These are phyloP conservation scores for Ascidia mentula DNA, from an alignment of 23 tunicate genomes.

Conservation along the genomic window DNA sequence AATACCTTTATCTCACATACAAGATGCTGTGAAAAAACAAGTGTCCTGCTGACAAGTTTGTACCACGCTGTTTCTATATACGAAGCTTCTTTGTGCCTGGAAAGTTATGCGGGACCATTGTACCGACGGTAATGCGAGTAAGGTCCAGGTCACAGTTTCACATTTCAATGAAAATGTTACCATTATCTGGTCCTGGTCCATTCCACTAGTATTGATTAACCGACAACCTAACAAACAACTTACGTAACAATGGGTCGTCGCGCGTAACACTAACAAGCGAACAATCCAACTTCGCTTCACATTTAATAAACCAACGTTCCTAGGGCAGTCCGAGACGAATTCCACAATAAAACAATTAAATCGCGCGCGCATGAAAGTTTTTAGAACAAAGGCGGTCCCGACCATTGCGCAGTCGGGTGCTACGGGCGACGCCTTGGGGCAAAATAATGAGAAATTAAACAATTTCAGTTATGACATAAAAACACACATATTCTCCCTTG, in stretches of 20 bases:
- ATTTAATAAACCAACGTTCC: not conserved
- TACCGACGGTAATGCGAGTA: no score
- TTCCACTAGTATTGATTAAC: not conserved
- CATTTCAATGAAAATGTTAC: no score
- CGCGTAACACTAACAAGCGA: not conserved
- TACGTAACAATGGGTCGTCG: constrained; percentile 1
- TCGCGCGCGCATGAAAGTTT: not conserved
- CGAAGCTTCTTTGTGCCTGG: no score
- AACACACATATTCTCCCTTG: no score
- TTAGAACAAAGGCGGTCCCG: not conserved
- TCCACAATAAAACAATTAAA: constrained; percentile 7
- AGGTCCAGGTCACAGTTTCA: no score
- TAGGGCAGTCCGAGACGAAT: not conserved
- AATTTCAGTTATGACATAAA: no score
- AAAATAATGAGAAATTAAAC: constrained; percentile 1
- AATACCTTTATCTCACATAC: no score
- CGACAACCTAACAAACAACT: constrained; percentile 1
- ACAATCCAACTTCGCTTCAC: not conserved
- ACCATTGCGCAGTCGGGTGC: not conserved
- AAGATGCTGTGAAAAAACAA: no score
- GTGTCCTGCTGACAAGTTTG: no score
- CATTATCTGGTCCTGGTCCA: no score
- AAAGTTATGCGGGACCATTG: no score
- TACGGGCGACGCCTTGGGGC: not conserved
- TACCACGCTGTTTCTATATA: no score